phyloP scores from a whole-genome alignment of 2,797 vertebrate genomes.

The Rhabdophis nuchalis region DNA sequence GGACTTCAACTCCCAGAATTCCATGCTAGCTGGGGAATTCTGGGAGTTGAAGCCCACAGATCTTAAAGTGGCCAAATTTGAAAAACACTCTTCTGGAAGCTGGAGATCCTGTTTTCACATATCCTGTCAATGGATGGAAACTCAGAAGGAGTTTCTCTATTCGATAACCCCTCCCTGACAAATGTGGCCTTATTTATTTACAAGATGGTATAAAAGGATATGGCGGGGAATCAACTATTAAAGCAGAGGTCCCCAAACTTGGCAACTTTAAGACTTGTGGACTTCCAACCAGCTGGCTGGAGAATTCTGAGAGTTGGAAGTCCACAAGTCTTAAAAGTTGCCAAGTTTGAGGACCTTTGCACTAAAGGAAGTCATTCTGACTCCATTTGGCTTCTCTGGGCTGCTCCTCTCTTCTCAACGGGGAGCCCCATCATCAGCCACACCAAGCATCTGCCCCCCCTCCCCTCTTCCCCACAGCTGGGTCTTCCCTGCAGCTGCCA shows the following conservation, averaged over 20 bases:
- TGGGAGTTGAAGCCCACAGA: neutral
- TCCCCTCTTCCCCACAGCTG: neutral
- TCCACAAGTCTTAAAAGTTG: too few relatives aligned
- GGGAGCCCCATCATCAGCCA: neutral
- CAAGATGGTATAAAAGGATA: neutral
- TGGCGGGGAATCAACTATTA: neutral
- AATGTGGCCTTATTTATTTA: neutral
- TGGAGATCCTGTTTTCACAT: neutral
- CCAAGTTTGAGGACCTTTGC: too few relatives aligned
- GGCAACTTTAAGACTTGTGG: too few relatives aligned
- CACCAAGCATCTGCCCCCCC: neutral
- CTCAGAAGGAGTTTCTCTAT: neutral
- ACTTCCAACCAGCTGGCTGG: too few relatives aligned
- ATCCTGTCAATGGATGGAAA: neutral
- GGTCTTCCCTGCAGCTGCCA: neutral
- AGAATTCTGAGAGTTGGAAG: too few relatives aligned
- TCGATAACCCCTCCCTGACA: neutral
- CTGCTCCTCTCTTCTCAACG: neutral
- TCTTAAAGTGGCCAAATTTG: neutral
- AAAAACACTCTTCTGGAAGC: neutral
- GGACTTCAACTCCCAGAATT: neutral
- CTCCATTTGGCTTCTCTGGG: neutral
- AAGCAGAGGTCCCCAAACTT: neutral
- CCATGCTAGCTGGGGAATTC: neutral
- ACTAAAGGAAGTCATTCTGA: neutral